Percentiles rank a stretch among this genome's conserved stretches.
Evolutionary conservation across 1,140 invertebrate genomes (phyloP).

Genomic region (Drosophila bipectinata): DNA sequence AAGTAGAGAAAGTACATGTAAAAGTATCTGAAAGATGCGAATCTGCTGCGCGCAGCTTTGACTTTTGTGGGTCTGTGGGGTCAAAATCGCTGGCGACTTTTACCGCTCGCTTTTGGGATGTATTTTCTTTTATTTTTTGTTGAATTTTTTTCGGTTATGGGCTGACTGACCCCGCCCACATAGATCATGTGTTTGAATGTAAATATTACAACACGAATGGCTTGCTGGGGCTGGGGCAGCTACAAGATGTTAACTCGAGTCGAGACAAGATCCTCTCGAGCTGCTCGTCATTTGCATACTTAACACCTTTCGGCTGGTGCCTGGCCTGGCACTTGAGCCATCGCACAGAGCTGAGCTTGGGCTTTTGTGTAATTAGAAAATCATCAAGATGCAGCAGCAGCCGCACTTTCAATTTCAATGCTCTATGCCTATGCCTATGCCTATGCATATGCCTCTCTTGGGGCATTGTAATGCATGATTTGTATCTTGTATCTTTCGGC

Average conservation of each 20-base stretch:
- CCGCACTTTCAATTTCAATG: conserved; percentile 47
- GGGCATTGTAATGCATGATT: conserved; percentile 42
- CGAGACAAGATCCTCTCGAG: conserved; percentile 15
- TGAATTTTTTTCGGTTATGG: not conserved
- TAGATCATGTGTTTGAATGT: conserved; percentile 25
- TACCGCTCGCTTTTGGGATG: conserved; percentile 48
- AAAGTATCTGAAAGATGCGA: conserved; percentile 54
- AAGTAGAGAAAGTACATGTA: conserved; percentile 56
- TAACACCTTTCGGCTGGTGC: conserved; percentile 37
- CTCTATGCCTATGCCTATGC: not conserved
- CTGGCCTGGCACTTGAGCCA: conserved; percentile 34
- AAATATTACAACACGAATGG: conserved; percentile 48
- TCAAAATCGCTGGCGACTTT: conserved; percentile 48
- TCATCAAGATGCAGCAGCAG: conserved; percentile 45
- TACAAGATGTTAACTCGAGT: conserved; percentile 18
- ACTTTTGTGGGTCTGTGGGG: conserved; percentile 31
- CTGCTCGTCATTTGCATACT: conserved; percentile 54
- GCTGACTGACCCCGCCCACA: conserved; percentile 42
- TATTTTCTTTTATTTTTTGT: not conserved
- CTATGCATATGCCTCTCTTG: not conserved
- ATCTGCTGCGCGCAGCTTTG: conserved; percentile 32
- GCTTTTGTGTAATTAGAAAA: conserved; percentile 53
- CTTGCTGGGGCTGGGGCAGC: not conserved
- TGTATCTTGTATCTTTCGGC: conserved; percentile 46
- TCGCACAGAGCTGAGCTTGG: conserved; percentile 13